A percentile compares a stretch with the other conserved stretches of the same genome.
phyloP scores from a whole-genome alignment of 2,888 invertebrate genomes.

The Ochropleura leucogaster region DNA sequence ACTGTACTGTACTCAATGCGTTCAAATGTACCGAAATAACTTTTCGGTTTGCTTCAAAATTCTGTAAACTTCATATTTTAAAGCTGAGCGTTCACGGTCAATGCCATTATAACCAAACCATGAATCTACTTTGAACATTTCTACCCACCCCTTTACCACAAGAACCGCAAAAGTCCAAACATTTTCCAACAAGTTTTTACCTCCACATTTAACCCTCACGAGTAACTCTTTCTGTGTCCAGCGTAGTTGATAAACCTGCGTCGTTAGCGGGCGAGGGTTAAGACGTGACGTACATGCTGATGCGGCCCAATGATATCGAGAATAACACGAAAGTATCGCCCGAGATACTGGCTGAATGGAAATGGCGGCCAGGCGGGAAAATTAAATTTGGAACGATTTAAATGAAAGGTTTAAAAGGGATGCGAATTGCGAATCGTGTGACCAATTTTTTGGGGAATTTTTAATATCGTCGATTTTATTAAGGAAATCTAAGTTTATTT shows the following conservation, averaged over 20 bases:
- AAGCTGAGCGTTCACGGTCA: background rate
- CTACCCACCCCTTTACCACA: background rate
- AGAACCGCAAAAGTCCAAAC: conserved; percentile 4
- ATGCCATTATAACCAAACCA: background rate
- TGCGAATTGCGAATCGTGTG: background rate
- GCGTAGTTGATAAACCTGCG: conserved; percentile 67
- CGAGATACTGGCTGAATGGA: conserved; percentile 56
- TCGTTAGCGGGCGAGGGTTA: conserved; percentile 69
- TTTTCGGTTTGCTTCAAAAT: too few relatives aligned
- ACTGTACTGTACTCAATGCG: too few relatives aligned
- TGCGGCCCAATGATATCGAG: conserved; percentile 60
- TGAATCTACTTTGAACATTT: background rate
- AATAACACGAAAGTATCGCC: conserved; percentile 58
- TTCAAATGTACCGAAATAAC: too few relatives aligned
- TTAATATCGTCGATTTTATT: background rate
- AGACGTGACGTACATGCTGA: conserved; percentile 70
- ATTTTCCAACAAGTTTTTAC: conserved; percentile 34
- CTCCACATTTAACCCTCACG: conserved; percentile 41
- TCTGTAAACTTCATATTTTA: too few relatives aligned
- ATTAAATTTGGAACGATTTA: conserved; percentile 49
- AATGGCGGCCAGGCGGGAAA: conserved; percentile 42
- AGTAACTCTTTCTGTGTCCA: conserved; percentile 60
- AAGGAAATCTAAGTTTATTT: background rate
- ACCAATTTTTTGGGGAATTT: background rate
- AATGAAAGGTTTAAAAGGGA: conserved; percentile 31